phyloP scores from a whole-genome alignment of 2,888 invertebrate genomes.

The Steinernema scapterisci region DNA sequence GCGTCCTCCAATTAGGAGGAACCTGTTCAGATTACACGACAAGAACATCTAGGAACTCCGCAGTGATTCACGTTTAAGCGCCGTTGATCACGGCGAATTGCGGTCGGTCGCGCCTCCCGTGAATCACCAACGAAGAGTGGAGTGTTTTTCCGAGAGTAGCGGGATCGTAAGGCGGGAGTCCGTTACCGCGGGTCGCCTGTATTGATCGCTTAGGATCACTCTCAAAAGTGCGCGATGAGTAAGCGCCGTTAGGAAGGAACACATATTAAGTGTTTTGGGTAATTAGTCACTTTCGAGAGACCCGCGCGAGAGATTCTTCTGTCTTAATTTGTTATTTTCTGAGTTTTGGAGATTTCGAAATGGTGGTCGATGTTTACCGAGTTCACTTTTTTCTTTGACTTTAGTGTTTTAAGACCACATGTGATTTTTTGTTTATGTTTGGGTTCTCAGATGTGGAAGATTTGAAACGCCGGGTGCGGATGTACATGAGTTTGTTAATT shows the following conservation, averaged over 20 bases:
- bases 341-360: too few relatives aligned
- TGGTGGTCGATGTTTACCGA: too few relatives aligned
- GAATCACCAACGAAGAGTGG: not conserved
- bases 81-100: slow-evolving; percentile 7
- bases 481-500: too few relatives aligned
- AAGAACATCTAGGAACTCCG: not conserved
- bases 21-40: not conserved
- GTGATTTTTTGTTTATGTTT: too few relatives aligned
- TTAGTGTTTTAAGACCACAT: too few relatives aligned
- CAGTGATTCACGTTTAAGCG: slow-evolving; percentile 9
- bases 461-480: too few relatives aligned
- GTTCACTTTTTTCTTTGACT: too few relatives aligned
- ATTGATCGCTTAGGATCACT: slow-evolving; percentile 3
- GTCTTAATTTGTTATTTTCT: too few relatives aligned
- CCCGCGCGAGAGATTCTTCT: too few relatives aligned
- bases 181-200: not conserved
- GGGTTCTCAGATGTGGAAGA: too few relatives aligned
- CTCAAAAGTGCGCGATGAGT: not conserved
- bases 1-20: not conserved
- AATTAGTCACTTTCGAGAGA: not conserved
- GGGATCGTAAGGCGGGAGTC: not conserved
- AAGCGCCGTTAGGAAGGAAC: not conserved
- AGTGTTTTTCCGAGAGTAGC: not conserved
- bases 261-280: not conserved
- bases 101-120: slow-evolving; percentile 15